phyloP scores from a whole-genome alignment of 1,140 invertebrate species.

The Notospermus geniculatus region DNA sequence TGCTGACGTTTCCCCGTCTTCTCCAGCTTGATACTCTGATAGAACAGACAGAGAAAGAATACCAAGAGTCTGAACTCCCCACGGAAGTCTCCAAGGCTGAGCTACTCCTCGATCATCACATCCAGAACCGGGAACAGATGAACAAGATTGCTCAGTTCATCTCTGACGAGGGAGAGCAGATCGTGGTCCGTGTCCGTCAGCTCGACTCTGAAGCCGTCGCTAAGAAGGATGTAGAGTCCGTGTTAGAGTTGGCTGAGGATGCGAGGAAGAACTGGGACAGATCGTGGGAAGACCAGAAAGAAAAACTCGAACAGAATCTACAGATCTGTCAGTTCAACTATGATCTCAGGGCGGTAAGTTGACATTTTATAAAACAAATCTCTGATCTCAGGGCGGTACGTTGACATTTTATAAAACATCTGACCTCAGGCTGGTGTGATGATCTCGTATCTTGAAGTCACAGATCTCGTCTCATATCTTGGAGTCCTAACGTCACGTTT shows the following conservation, averaged over 20 bases:
- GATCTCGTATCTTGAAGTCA: too few species aligned
- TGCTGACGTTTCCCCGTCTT: conserved; percentile 10
- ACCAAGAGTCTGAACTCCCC: conserved; percentile 53
- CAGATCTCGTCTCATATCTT: too few species aligned
- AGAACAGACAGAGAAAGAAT: conserved; percentile 57
- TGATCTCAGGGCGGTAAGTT: conserved; percentile 63
- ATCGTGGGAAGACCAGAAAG: conserved; percentile 63
- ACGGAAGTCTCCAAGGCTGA: conserved; percentile 59
- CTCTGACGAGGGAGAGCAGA: conserved; percentile 64
- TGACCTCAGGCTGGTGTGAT: too few species aligned
- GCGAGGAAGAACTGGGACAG: conserved; percentile 61
- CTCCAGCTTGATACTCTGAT: conserved; percentile 60
- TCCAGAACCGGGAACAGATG: conserved; percentile 61
- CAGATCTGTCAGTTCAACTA: conserved; percentile 70
- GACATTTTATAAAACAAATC: background rate
- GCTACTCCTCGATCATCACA: conserved; percentile 61
- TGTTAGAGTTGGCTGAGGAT: conserved; percentile 63
- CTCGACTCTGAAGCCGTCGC: conserved; percentile 69
- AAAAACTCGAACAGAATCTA: conserved; percentile 64
- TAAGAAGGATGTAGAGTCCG: conserved; percentile 67
- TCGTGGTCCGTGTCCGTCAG: conserved; percentile 65
- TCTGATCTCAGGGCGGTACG: conserved; percentile 49
- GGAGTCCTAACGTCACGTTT: too few species aligned
- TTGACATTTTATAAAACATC: background rate
- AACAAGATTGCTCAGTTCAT: conserved; percentile 64